Percentiles rank a stretch among this genome's conserved stretches.
phyloP scores from a whole-genome alignment of 2,113 vertebrate species.

The Microcebus jonahi region DNA sequence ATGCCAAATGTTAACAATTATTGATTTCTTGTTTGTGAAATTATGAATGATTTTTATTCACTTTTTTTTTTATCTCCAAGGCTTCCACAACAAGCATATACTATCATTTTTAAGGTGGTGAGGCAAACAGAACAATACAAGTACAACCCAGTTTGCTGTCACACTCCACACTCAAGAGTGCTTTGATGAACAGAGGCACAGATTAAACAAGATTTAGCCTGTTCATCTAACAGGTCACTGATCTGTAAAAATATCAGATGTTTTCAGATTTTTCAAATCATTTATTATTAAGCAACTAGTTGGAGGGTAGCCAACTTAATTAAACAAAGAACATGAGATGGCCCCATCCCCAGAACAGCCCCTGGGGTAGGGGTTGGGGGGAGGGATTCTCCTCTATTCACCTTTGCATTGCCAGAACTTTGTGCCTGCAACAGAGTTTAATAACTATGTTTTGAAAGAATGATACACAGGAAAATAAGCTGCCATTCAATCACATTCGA shows the following conservation, averaged over 20 bases:
- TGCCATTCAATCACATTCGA: not conserved
- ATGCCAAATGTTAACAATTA: not conserved
- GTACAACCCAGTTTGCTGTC: constrained; percentile 73
- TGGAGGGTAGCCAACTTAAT: constrained; percentile 79
- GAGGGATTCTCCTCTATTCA: not conserved
- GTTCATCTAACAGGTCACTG: constrained; percentile 86
- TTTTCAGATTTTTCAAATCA: constrained; percentile 88
- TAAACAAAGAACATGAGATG: constrained; percentile 76
- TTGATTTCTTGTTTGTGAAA: constrained; percentile 3
- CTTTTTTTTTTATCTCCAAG: not conserved
- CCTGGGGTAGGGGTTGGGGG: not conserved
- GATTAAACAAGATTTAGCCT: constrained; percentile 87
- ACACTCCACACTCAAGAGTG: constrained; percentile 62
- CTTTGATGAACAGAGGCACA: constrained; percentile 83
- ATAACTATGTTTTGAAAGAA: not conserved
- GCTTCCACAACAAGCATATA: not conserved
- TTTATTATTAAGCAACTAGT: constrained; percentile 85
- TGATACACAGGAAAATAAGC: not conserved
- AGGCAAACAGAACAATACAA: constrained; percentile 54
- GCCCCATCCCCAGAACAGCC: constrained; percentile 57
- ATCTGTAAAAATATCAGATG: constrained; percentile 89
- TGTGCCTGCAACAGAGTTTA: not conserved
- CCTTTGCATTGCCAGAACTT: not conserved
- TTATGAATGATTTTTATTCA: not conserved
- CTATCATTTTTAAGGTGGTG: not conserved